Evolutionary conservation across 2,797 vertebrate genomes (phyloP).

Genomic region (Psittacula derbiana): DNA sequence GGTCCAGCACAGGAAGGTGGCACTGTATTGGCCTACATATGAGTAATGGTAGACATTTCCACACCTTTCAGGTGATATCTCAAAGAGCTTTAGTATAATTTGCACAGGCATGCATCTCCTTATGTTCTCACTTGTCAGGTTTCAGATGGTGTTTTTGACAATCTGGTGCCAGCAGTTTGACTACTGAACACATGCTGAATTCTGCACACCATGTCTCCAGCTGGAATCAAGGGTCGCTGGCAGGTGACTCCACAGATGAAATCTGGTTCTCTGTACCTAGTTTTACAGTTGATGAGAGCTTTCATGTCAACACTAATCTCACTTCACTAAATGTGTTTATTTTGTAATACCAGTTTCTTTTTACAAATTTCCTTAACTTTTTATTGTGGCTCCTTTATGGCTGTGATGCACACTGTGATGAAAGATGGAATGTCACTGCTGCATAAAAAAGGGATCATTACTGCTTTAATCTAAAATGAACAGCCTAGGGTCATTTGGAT

Average conservation of each 20-base stretch:
- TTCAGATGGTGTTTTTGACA: constrained; percentile 47
- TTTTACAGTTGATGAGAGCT: constrained; percentile 62
- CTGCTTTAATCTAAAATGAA: constrained; percentile 38
- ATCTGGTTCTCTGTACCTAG: constrained; percentile 53
- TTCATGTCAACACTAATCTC: constrained; percentile 64
- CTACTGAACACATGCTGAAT: constrained; percentile 35
- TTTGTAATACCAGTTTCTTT: constrained; percentile 48
- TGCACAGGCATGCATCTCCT: neutral
- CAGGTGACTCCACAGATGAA: constrained; percentile 42
- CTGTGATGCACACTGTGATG: neutral
- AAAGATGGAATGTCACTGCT: constrained; percentile 1
- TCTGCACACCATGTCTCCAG: constrained; percentile 9
- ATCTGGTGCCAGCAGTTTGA: neutral
- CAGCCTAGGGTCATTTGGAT: constrained; percentile 19
- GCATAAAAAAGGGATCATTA: constrained; percentile 2
- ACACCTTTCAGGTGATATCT: neutral
- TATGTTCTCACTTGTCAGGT: constrained; percentile 18
- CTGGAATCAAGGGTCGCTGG: constrained; percentile 44
- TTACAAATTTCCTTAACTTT: constrained; percentile 58
- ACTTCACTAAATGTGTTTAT: constrained; percentile 71
- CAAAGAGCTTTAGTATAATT: neutral
- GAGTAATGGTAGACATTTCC: neutral
- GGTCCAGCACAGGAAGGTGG: neutral
- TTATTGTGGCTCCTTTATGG: neutral
- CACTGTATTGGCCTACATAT: neutral